These are phyloP conservation scores for Incurvaria masculella DNA, from an alignment of 2,888 invertebrate species.

Conservation along the genomic window DNA sequence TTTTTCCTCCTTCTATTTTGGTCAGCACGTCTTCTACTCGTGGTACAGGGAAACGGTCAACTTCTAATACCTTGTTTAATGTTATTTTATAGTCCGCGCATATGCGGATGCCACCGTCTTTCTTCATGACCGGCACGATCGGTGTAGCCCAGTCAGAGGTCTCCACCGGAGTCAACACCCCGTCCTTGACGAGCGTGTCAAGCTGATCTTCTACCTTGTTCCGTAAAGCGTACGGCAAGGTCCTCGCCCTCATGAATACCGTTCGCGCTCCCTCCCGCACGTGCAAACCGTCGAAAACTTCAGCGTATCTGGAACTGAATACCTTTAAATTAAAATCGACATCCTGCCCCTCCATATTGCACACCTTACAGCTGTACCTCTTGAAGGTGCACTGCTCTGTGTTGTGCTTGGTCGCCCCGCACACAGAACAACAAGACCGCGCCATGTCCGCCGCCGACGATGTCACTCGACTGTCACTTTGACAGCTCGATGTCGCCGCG, in stretches of 20 bases:
- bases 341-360: not conserved
- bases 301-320: not conserved
- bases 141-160: too few species aligned
- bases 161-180: slow-evolving; percentile 14
- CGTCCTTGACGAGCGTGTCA: slow-evolving; percentile 12
- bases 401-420: not conserved
- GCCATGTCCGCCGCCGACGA: not conserved
- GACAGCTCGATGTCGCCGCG: too few species aligned
- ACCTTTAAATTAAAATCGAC: not conserved
- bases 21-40: slow-evolving; percentile 10
- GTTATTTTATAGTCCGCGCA: slow-evolving; percentile 10
- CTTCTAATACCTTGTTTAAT: slow-evolving; percentile 6
- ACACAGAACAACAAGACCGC: not conserved
- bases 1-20: slow-evolving; percentile 1
- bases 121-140: slow-evolving; percentile 12
- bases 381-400: not conserved
- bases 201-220: too few species aligned
- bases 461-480: too few species aligned
- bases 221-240: slow-evolving; percentile 1
- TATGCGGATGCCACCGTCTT: slow-evolving; percentile 6
- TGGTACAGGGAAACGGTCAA: slow-evolving; percentile 10
- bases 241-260: too few species aligned
- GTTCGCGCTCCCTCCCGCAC: too few species aligned
- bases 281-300: slow-evolving; percentile 2
- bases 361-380: not conserved